Percentiles rank a stretch among this genome's conserved stretches.
These are phyloP conservation scores for Procavia capensis DNA, from an alignment of 2,113 vertebrate genomes.

Conservation along the genomic window DNA sequence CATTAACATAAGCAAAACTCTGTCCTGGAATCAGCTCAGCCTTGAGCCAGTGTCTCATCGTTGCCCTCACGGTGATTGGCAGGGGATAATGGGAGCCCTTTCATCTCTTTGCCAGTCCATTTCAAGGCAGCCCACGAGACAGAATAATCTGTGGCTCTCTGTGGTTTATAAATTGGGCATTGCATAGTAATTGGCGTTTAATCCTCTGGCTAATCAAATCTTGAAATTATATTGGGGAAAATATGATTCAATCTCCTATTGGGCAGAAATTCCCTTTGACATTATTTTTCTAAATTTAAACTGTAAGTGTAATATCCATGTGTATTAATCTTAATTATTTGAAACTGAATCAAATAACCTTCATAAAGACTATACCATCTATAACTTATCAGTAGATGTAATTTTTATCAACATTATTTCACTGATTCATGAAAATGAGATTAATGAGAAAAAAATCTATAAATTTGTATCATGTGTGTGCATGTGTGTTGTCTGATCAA, in stretches of 20 bases:
- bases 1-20: background rate
- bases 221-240: conserved; percentile 25
- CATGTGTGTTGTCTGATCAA: background rate
- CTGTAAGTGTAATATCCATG: background rate
- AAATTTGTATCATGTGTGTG: background rate
- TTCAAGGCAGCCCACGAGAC: background rate
- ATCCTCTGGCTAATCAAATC: conserved; percentile 5
- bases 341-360: conserved; percentile 1
- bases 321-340: conserved; percentile 24
- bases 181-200: background rate
- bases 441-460: background rate
- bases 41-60: background rate
- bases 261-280: background rate
- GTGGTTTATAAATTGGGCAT: background rate
- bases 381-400: background rate
- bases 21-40: background rate
- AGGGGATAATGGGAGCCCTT: background rate
- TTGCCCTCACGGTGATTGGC: background rate
- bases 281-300: conserved; percentile 50
- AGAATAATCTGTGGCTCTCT: background rate
- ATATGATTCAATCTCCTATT: conserved; percentile 10
- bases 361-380: background rate
- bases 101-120: background rate
- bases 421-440: background rate
- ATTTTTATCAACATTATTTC: conserved; percentile 13